Evolutionary conservation across 2,888 invertebrate species (phyloP).

Genomic region (Drosophila testacea): DNA sequence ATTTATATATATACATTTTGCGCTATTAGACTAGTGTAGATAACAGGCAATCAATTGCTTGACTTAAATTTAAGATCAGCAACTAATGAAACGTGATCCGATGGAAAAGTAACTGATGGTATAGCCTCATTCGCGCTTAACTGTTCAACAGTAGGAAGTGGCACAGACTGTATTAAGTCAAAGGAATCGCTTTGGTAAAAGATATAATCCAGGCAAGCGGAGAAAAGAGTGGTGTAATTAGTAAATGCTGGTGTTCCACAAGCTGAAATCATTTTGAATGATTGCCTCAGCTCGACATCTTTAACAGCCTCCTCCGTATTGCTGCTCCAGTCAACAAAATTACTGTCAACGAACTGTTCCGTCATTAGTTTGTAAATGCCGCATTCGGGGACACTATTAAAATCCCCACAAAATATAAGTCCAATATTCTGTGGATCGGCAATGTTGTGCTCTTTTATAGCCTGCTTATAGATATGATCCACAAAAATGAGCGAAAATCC

Average conservation of each 20-base stretch:
- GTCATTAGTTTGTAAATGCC: constrained; percentile 93
- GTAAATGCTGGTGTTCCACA: constrained; percentile 94
- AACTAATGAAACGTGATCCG: constrained; percentile 96
- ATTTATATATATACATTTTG: constrained; percentile 9
- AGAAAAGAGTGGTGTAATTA: constrained; percentile 93
- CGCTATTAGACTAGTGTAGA: background rate
- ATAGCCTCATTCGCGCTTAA: constrained; percentile 90
- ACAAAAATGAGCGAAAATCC: constrained; percentile 90
- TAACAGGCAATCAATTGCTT: constrained; percentile 8
- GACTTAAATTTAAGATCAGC: constrained; percentile 88
- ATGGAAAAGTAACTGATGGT: constrained; percentile 95
- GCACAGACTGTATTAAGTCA: constrained; percentile 90
- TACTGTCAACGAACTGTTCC: constrained; percentile 88
- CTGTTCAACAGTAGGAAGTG: constrained; percentile 92
- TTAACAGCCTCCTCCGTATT: constrained; percentile 88
- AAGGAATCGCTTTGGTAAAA: constrained; percentile 90
- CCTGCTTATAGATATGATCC: constrained; percentile 86
- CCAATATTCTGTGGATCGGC: constrained; percentile 86
- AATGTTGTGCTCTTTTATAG: constrained; percentile 58
- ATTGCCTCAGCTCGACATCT: constrained; percentile 88
- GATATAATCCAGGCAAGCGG: constrained; percentile 96
- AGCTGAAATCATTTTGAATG: constrained; percentile 89
- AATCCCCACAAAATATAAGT: constrained; percentile 95
- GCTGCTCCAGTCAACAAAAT: constrained; percentile 91
- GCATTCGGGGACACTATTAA: constrained; percentile 94